A percentile compares a stretch with the other conserved stretches of the same genome.
phyloP scores from a whole-genome alignment of 2,888 invertebrate species.

The Macrosoma leucophasiata region DNA sequence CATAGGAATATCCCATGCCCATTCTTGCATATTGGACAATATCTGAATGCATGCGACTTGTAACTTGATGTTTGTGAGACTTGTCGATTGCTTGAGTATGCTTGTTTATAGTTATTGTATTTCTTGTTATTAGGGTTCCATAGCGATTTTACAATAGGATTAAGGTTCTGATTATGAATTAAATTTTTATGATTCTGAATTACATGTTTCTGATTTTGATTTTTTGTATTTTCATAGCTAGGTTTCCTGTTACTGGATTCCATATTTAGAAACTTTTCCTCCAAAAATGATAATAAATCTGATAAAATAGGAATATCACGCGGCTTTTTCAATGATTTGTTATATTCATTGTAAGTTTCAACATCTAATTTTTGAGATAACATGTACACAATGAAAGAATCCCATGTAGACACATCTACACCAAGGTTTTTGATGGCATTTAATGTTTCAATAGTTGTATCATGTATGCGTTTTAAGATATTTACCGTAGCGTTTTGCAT shows the following conservation, averaged over 20 bases:
- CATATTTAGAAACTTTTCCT: constrained; percentile 11
- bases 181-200: not conserved
- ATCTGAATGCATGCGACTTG: not conserved
- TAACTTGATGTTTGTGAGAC: constrained; percentile 1
- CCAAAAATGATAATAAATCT: constrained; percentile 9
- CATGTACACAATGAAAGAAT: constrained; percentile 9
- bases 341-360: constrained; percentile 8
- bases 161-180: not conserved
- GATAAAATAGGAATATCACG: constrained; percentile 5
- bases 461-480: not conserved
- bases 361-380: too few species aligned
- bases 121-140: not conserved
- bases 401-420: constrained; percentile 9
- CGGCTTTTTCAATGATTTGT: constrained; percentile 6
- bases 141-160: not conserved
- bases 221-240: constrained; percentile 7
- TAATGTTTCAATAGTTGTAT: constrained; percentile 2
- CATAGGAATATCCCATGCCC: constrained; percentile 5
- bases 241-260: constrained; percentile 9
- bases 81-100: constrained; percentile 1
- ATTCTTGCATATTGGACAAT: constrained; percentile 1
- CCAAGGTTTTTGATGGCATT: constrained; percentile 11
- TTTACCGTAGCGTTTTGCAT: constrained; percentile 8
- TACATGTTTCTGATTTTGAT: not conserved
- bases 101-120: constrained; percentile 4